These are phyloP conservation scores for Ciconia boyciana DNA, from an alignment of 2,113 vertebrate species.

Conservation along the genomic window DNA sequence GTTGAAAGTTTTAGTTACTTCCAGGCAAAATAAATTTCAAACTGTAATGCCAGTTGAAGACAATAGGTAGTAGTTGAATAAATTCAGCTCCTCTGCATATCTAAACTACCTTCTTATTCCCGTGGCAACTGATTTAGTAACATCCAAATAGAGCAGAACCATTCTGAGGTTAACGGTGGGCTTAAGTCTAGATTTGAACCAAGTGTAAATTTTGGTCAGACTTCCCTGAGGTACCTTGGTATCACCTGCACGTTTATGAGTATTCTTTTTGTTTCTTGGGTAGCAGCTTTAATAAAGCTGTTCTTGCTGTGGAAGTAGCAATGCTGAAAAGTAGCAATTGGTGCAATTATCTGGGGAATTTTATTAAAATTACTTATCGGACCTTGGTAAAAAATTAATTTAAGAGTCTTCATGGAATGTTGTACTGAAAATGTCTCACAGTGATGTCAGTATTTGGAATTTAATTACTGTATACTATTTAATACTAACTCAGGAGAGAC, in stretches of 20 bases:
- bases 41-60: not conserved
- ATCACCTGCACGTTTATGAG: not conserved
- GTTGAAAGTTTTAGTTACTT: not conserved
- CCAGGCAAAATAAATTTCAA: not conserved
- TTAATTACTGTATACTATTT: not conserved
- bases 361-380: not conserved
- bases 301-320: not conserved
- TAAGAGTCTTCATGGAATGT: not conserved
- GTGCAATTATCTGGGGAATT: not conserved
- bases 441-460: not conserved
- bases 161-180: not conserved
- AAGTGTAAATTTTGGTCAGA: not conserved
- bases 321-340: not conserved
- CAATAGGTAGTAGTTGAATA: not conserved
- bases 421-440: not conserved
- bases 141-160: not conserved
- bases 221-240: not conserved
- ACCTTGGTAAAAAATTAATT: not conserved
- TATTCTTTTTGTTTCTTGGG: not conserved
- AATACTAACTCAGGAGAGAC: not conserved
- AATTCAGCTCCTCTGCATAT: not conserved
- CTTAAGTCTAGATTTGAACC: not conserved
- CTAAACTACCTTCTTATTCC: not conserved
- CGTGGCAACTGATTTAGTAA: not conserved
- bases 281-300: not conserved